Percentiles rank a stretch among this genome's conserved stretches.
Evolutionary conservation across 2,113 vertebrate genomes (phyloP).

Genomic region (Nansenia antarctica): DNA sequence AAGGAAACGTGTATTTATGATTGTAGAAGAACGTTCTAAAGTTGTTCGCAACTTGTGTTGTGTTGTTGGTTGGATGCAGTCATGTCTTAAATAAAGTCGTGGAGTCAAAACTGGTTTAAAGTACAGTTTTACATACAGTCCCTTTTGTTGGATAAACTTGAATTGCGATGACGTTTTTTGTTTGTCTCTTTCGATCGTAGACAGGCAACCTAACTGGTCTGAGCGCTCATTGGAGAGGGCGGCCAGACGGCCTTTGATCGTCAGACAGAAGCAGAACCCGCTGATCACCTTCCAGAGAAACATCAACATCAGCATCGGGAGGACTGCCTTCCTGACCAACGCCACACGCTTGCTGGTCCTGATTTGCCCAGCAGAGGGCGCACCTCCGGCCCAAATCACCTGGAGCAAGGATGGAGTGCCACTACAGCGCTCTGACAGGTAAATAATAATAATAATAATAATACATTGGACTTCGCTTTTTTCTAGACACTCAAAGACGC

Average conservation of each 20-base stretch:
- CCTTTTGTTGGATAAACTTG: no score
- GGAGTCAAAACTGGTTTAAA: no score
- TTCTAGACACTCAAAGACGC: no score
- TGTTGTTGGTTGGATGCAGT: no score
- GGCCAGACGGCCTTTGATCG: constrained; percentile 64
- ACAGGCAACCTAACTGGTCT: constrained; percentile 63
- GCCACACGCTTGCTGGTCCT: constrained; percentile 75
- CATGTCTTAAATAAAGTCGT: no score
- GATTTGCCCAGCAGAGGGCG: constrained; percentile 70
- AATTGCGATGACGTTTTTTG: no score
- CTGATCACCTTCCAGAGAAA: constrained; percentile 78
- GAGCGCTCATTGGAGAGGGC: constrained; percentile 48
- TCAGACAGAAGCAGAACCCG: constrained; percentile 68
- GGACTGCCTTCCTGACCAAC: constrained; percentile 77
- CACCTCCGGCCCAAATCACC: constrained; percentile 65
- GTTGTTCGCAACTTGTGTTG: no score
- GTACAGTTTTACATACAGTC: no score
- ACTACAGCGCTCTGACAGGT: constrained; percentile 78
- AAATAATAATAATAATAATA: no score
- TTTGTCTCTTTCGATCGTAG: constrained; percentile 7
- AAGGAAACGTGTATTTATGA: no score
- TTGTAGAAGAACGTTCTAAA: no score
- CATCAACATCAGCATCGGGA: constrained; percentile 77
- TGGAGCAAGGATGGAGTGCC: constrained; percentile 86
- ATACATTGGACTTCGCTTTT: no score